These are phyloP conservation scores for Agrochola litura DNA, from an alignment of 2,888 invertebrate genomes.

Conservation along the genomic window DNA sequence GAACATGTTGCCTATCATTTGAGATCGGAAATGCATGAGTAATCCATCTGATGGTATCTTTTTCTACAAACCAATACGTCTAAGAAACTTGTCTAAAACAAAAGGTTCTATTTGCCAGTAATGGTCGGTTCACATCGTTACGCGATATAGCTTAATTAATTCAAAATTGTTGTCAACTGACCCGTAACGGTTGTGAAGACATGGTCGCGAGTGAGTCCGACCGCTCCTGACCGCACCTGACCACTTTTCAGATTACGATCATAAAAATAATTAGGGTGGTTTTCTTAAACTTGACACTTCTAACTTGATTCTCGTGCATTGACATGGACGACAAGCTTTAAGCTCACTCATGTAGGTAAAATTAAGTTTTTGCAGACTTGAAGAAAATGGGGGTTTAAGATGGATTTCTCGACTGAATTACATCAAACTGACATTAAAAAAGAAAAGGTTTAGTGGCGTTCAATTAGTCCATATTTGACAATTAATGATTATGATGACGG, in stretches of 20 bases:
- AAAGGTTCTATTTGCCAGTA: constrained; percentile 51
- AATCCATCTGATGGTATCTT: constrained; percentile 46
- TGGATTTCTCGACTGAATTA: not conserved
- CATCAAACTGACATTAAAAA: not conserved
- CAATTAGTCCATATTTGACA: not conserved
- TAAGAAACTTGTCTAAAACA: constrained; percentile 51
- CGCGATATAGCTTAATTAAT: constrained; percentile 61
- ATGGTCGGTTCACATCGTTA: constrained; percentile 61
- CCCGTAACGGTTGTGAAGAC: constrained; percentile 63
- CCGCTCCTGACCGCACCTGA: constrained; percentile 46
- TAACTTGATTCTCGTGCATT: constrained; percentile 30
- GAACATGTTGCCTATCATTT: constrained; percentile 37
- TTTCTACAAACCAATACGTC: constrained; percentile 41
- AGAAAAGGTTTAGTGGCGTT: not conserved
- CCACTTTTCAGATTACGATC: constrained; percentile 62
- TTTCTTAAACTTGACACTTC: constrained; percentile 58
- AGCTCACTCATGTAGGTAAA: constrained; percentile 13
- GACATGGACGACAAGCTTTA: constrained; percentile 14
- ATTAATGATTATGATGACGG: too few species aligned
- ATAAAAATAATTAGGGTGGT: constrained; percentile 57
- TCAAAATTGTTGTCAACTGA: constrained; percentile 63
- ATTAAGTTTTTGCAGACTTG: constrained; percentile 16
- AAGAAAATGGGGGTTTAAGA: not conserved
- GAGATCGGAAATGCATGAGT: constrained; percentile 49
- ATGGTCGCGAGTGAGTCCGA: constrained; percentile 44